Evolutionary conservation across 2,888 invertebrate species (phyloP).

Genomic region (Myopa testacea): DNA sequence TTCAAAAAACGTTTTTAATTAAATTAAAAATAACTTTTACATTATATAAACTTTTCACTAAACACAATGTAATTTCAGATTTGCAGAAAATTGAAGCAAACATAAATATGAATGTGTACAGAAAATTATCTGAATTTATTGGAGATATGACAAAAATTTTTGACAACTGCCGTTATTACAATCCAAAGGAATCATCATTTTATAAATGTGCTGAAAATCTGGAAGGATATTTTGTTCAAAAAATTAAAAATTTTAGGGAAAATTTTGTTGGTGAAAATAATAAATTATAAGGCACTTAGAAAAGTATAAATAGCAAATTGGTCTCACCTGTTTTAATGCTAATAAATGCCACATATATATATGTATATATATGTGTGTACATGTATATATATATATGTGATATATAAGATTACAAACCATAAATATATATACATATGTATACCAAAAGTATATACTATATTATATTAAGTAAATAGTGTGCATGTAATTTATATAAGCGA

Average conservation of each 20-base stretch:
- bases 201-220: slow-evolving; percentile 96
- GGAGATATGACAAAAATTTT: slow-evolving; percentile 98
- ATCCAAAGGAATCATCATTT: slow-evolving; percentile 94
- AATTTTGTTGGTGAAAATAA: slow-evolving; percentile 73
- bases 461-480: too few species aligned
- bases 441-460: too few species aligned
- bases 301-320: slow-evolving; percentile 9
- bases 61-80: slow-evolving; percentile 73
- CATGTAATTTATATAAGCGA: too few species aligned
- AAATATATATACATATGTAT: too few species aligned
- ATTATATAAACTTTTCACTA: too few species aligned
- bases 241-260: slow-evolving; percentile 89
- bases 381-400: too few species aligned
- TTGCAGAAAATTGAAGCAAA: slow-evolving; percentile 91
- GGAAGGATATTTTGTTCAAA: slow-evolving; percentile 95
- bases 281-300: slow-evolving; percentile 17
- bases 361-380: too few species aligned
- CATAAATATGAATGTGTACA: slow-evolving; percentile 85
- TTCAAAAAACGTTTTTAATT: too few species aligned
- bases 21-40: too few species aligned
- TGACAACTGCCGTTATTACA: slow-evolving; percentile 98
- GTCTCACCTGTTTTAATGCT: background rate
- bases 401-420: too few species aligned
- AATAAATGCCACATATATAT: too few species aligned
- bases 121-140: slow-evolving; percentile 92